A percentile compares a stretch with the other conserved stretches of the same genome.
Evolutionary conservation across 2,888 invertebrate species (phyloP).

Genomic region (Fabriciana adippe): DNA sequence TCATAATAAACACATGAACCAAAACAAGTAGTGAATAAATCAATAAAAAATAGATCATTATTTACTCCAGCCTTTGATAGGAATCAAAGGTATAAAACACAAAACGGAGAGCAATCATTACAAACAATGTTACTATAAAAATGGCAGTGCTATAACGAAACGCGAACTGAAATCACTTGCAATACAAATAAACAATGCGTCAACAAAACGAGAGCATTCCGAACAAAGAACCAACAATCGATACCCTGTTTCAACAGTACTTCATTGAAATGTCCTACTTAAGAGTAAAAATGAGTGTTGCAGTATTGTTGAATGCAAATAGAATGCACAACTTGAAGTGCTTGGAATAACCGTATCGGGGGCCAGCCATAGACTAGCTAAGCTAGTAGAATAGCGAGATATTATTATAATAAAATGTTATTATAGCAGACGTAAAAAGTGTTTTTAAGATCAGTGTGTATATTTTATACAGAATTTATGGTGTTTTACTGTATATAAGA

Average conservation of each 20-base stretch:
- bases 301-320: slow-evolving; percentile 66
- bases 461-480: too few relatives aligned
- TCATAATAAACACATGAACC: not conserved
- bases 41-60: slow-evolving; percentile 9
- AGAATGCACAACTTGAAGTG: slow-evolving; percentile 70
- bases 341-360: slow-evolving; percentile 64
- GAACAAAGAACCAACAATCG: slow-evolving; percentile 46
- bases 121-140: slow-evolving; percentile 19
- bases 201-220: slow-evolving; percentile 42
- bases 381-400: slow-evolving; percentile 24
- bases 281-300: slow-evolving; percentile 67
- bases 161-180: slow-evolving; percentile 31
- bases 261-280: slow-evolving; percentile 57
- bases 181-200: slow-evolving; percentile 41
- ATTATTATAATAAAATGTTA: not conserved
- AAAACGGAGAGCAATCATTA: slow-evolving; percentile 12
- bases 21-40: not conserved
- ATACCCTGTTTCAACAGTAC: slow-evolving; percentile 44
- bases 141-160: slow-evolving; percentile 24
- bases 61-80: not conserved
- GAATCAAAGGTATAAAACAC: slow-evolving; percentile 13
- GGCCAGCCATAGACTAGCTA: slow-evolving; percentile 34
- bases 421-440: not conserved
- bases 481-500: too few relatives aligned
- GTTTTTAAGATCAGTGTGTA: not conserved